Evolutionary conservation across 2,888 invertebrate species (phyloP).

Genomic region (Calliopum simillimum): DNA sequence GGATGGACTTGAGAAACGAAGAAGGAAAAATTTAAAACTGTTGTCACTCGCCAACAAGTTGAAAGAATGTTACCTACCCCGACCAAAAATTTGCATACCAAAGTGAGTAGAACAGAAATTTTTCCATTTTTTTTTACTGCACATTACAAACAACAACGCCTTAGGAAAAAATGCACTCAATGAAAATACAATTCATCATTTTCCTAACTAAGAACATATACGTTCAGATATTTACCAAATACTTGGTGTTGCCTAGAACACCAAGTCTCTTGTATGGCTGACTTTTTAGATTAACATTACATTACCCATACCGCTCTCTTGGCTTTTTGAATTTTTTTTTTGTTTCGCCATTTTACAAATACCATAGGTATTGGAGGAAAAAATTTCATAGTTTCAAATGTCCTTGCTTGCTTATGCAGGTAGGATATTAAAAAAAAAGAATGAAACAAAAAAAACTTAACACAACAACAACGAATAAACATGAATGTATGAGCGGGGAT

Average conservation of each 20-base stretch:
- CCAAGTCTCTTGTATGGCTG: not conserved
- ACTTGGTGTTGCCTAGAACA: constrained; percentile 9
- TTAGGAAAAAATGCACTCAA: constrained; percentile 18
- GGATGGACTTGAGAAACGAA: too few species aligned
- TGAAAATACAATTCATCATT: constrained; percentile 29
- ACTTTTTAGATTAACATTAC: constrained; percentile 12
- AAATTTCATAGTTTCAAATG: constrained; percentile 17
- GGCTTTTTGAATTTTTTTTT: not conserved
- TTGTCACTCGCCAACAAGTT: not conserved
- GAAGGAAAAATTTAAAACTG: too few species aligned
- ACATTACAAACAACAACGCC: not conserved
- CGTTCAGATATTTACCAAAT: constrained; percentile 5
- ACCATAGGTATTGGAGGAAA: not conserved
- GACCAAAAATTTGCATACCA: not conserved
- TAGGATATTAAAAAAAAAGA: not conserved
- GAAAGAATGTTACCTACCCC: not conserved
- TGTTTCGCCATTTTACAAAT: not conserved
- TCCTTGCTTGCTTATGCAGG: constrained; percentile 29
- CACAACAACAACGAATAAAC: not conserved
- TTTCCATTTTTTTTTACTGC: not conserved
- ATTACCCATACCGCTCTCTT: constrained; percentile 19
- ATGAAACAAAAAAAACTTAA: not conserved
- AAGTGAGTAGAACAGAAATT: too few species aligned
- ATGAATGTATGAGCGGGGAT: constrained; percentile 5
- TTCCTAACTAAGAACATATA: not conserved